Evolutionary conservation across 2,888 invertebrate genomes (phyloP).

Genomic region (Crematogaster levior): DNA sequence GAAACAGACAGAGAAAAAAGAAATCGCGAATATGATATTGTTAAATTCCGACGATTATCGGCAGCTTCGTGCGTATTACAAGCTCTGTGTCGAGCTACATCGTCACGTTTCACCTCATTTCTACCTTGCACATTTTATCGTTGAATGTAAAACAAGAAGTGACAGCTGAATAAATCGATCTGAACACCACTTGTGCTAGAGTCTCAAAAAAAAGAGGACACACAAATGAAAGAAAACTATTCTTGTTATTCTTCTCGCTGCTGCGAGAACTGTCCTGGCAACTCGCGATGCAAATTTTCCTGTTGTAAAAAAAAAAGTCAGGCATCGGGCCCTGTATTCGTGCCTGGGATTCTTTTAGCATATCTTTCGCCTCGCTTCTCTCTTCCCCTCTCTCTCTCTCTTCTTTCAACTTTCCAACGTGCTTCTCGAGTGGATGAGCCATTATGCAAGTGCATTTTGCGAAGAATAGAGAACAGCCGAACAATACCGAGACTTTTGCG

Average conservation of each 20-base stretch:
- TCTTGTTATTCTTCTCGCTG: slow-evolving; percentile 47
- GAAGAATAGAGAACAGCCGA: slow-evolving; percentile 15
- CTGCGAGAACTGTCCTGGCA: slow-evolving; percentile 32
- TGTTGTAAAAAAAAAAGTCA: not conserved
- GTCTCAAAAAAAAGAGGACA: slow-evolving; percentile 25
- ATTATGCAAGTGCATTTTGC: slow-evolving; percentile 21
- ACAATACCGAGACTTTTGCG: not conserved
- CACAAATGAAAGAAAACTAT: slow-evolving; percentile 38
- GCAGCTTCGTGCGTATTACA: not conserved
- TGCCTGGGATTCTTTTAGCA: slow-evolving; percentile 19
- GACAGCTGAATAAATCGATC: slow-evolving; percentile 43
- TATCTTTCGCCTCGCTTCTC: not conserved
- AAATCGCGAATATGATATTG: not conserved
- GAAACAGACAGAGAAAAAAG: not conserved
- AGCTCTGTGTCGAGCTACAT: not conserved
- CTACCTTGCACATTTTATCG: not conserved
- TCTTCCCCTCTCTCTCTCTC: not conserved
- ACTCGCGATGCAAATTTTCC: slow-evolving; percentile 45
- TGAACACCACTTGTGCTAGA: not conserved
- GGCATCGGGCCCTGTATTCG: slow-evolving; percentile 17
- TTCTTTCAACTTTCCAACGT: slow-evolving; percentile 1
- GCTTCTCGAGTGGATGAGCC: slow-evolving; percentile 25
- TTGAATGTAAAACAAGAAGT: slow-evolving; percentile 19
- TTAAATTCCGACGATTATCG: not conserved
- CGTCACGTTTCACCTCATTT: slow-evolving; percentile 15